phyloP scores from a whole-genome alignment of 2,888 invertebrate species.

The Spialia ferax region DNA sequence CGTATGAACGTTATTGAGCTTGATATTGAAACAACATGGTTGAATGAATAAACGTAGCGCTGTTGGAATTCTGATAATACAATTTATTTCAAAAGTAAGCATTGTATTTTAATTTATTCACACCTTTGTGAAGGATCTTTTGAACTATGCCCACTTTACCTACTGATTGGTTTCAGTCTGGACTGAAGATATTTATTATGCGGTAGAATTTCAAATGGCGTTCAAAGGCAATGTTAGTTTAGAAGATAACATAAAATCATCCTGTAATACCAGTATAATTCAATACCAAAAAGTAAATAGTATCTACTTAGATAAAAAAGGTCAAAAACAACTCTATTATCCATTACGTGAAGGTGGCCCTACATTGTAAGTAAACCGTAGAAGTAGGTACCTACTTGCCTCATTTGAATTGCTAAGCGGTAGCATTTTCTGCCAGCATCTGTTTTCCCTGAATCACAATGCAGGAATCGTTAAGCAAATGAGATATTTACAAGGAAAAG shows the following conservation, averaged over 20 bases:
- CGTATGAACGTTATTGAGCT: conserved; percentile 7
- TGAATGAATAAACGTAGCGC: conserved; percentile 16
- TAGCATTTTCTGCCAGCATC: conserved; percentile 13
- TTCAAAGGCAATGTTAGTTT: not conserved
- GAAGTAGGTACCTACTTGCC: not conserved
- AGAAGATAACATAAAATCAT: not conserved
- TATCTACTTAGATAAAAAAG: not conserved
- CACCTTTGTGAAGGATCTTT: not conserved
- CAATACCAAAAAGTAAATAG: no score
- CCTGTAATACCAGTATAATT: no score
- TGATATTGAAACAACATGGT: conserved; percentile 20
- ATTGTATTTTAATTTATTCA: conserved; percentile 6
- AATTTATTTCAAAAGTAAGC: conserved; percentile 5
- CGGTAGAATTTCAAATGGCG: not conserved
- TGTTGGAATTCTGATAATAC: conserved; percentile 14
- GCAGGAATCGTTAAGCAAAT: conserved; percentile 6
- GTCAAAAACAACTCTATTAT: not conserved
- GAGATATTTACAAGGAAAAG: not conserved
- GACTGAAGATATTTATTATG: not conserved
- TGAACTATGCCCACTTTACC: not conserved
- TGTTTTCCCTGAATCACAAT: conserved; percentile 13
- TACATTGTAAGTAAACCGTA: not conserved
- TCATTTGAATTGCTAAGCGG: conserved; percentile 31
- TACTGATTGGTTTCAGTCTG: not conserved
- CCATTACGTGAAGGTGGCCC: not conserved